Conservation (phyloP, 2,113 vertebrate species). For the Apaloderma vittatum region DNA sequence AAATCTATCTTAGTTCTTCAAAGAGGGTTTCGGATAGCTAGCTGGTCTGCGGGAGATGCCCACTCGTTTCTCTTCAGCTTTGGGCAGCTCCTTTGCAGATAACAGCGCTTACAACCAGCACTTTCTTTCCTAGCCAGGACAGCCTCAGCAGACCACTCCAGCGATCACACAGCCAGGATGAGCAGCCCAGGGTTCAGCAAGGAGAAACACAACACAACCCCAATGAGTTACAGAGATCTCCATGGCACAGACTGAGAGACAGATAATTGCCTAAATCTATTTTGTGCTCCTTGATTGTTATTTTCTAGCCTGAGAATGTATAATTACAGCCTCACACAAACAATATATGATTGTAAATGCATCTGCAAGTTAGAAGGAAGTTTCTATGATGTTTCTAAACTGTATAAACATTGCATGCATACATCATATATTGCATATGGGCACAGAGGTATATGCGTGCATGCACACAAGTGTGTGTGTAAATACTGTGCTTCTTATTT, state of each 20-base stretch:
- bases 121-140: background rate
- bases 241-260: background rate
- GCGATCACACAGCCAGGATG: accelerated
- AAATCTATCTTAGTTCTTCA: background rate
- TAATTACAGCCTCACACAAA: background rate
- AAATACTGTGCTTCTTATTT: background rate
- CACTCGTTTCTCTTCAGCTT: background rate
- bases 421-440: background rate
- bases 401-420: accelerated
- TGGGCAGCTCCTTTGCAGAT: background rate
- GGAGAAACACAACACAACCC: background rate
- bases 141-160: background rate
- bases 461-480: background rate
- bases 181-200: background rate
- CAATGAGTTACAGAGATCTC: background rate
- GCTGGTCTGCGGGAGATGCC: background rate
- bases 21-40: background rate
- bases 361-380: background rate
- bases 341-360: background rate
- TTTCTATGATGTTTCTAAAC: background rate
- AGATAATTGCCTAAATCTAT: background rate
- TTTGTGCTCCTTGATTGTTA: background rate
- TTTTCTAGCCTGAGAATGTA: background rate
- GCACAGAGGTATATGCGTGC: background rate
- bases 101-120: background rate